Evolutionary conservation across 2,113 vertebrate genomes (phyloP), one percentile per base, ranked within the genome.

Genomic region (Psilopsiagon aymara): DNA sequence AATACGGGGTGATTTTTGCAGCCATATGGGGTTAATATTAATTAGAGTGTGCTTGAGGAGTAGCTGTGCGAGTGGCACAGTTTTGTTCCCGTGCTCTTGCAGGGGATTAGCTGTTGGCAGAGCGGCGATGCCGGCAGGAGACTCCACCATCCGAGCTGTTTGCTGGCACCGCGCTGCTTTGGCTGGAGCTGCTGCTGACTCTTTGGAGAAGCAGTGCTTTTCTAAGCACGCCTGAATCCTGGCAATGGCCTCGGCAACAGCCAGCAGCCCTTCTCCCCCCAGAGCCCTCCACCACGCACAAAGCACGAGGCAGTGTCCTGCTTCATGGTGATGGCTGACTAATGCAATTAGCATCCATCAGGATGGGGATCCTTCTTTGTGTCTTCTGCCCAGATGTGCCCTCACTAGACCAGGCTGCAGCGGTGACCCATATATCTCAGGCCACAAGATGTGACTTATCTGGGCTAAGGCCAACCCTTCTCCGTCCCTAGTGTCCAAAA

Each of bases 61-160:
- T 3, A 37, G 78, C 93, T 24, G 77, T 0, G 63, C 1, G 28
- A 94, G 74, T 2, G 2, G 59, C 82, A 19, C n/a, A 6, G 90
- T 67, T 93, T 41, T 75, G 90, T 80, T 75, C 59, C 92, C 10
- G 2, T 44, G 68, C 66, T 89, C 81, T 94, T 19, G 10, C 84
- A 25, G 67, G 77, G 95, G 95, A 94, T 95, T 71, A 94, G 95
- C 91, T 92, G 91, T 69, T 96, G 94, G 95, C 95, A 95, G 49
- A 62, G 90, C 1, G 1, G 44, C 0, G 4, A 27, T 89, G 91
- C 77, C 83, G 55, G 91, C 92, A 82, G 94, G 91, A 91, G 88
- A 77, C 92, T 87, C 74, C 70, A 87, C 91, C 87, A 94, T 37
- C 77, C 53, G 53, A 94, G 93, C 95, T 94, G 87, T 77, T 96